Conservation (phyloP, 2,888 invertebrate genomes). For the Elaeidobius kamerunicus region DNA sequence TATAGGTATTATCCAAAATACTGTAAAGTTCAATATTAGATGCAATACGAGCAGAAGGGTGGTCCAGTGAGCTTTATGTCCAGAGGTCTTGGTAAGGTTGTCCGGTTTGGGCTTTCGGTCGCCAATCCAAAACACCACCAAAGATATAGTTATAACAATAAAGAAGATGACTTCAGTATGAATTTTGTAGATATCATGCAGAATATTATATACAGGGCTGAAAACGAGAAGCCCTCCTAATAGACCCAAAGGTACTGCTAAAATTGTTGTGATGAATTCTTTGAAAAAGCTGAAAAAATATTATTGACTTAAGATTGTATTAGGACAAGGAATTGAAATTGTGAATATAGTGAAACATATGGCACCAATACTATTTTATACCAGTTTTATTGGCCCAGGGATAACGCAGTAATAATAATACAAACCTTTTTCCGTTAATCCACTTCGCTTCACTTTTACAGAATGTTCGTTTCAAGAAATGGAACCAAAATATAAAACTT, state of each 20-base stretch:
- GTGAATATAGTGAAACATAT: too few relatives aligned
- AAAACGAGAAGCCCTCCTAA: constrained; percentile 72
- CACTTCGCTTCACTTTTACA: constrained; percentile 57
- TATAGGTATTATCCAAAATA: too few relatives aligned
- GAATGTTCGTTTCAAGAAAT: constrained; percentile 55
- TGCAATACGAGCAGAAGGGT: too few relatives aligned
- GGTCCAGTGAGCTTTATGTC: too few relatives aligned
- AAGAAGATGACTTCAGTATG: constrained; percentile 73
- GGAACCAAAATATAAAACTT: constrained; percentile 68
- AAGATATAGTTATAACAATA: constrained; percentile 60
- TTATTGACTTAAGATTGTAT: too few relatives aligned
- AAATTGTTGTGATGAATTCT: constrained; percentile 55
- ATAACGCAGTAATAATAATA: constrained; percentile 40
- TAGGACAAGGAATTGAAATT: too few relatives aligned
- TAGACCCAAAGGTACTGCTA: constrained; percentile 65
- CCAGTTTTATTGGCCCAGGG: too few relatives aligned
- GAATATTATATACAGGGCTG: constrained; percentile 70
- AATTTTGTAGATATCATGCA: constrained; percentile 66
- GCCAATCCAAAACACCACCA: constrained; percentile 58
- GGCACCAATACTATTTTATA: too few relatives aligned
- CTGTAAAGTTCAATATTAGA: too few relatives aligned
- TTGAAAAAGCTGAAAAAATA: constrained; percentile 51
- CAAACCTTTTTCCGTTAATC: constrained; percentile 48
- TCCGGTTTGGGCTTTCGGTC: constrained; percentile 53
- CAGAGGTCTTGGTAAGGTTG: constrained; percentile 29